Base-by-base conservation (phyloP, 2,113 vertebrate species). In the Mesoclemmys tuberculata region DNA sequence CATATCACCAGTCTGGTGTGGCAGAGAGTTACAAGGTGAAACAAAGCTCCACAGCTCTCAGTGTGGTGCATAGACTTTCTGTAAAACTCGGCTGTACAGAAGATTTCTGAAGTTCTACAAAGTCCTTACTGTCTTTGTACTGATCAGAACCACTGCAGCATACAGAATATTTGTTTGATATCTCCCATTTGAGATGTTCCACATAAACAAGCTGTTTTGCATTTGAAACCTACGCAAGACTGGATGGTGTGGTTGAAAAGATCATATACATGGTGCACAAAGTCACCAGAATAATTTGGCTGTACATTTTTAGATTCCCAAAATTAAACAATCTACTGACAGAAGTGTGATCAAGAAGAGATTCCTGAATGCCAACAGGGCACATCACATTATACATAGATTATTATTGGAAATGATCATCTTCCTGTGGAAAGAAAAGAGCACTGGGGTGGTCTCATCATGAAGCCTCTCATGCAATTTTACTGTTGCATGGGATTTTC, bases 361-460 rank as follows among this genome's bases (percentile, higher is more conserved):
- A 92, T 92, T 97, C 95, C 93, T 95, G 96, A 95, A 96, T 83
- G 96, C 95, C 95, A 94, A 97, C 96, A 97, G 95, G 96, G 83
- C 94, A 94, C 95, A 96, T 97, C 97, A 96, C 95, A 97, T 97
- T 97, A 97, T 96, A 96, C 94, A 91, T 87, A 93, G 64, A 96
- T 97, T 97, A 96, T 97, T 97, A 96, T 96, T 95, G 95, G 95
- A 97, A 97, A 97, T 96, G 94, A 96, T 96, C 97, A 96, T 95
- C 97, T 90, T 84, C 90, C 94, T 95, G 95, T 97, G 96, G 46
- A 88, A 95, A 61, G 29, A 94, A 93, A 31, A 85, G 52, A 97
- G 95, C 49, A 97, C 93, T 96, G 87, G 35, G 52, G 94, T 16
- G 61, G 91, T 90, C 94, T 85, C 44, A 93, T 93, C 77, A 54